Evolutionary conservation across 2,113 vertebrate genomes (phyloP).

Genomic region (Passer domesticus): DNA sequence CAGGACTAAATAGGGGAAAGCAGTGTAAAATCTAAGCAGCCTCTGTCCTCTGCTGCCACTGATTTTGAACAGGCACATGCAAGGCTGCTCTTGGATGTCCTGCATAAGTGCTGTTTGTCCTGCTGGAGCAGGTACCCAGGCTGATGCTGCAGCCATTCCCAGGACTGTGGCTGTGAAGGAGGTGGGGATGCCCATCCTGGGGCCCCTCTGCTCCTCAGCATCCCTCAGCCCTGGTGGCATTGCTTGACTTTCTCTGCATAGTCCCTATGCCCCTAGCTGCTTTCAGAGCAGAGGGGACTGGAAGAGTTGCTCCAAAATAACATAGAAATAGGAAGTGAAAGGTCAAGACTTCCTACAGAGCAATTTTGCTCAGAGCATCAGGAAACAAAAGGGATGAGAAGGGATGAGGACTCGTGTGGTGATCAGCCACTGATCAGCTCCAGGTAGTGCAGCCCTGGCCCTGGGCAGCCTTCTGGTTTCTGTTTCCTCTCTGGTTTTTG

Average conservation of each 20-base stretch:
- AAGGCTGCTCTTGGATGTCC: neutral
- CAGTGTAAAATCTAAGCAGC: neutral
- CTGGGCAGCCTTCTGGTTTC: neutral
- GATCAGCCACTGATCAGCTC: neutral
- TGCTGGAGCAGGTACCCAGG: neutral
- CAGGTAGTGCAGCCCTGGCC: neutral
- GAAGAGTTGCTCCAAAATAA: neutral
- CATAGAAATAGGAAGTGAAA: neutral
- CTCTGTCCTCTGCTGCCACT: neutral
- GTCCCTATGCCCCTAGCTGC: neutral
- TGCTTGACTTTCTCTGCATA: neutral
- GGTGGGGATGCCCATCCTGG: neutral
- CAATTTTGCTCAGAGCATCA: neutral
- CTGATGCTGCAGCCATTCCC: neutral
- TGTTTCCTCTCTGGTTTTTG: neutral
- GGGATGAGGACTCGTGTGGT: fast-evolving
- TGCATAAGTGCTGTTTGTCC: neutral
- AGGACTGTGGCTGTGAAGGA: neutral
- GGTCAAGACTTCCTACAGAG: neutral
- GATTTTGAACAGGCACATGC: neutral
- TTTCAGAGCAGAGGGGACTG: neutral
- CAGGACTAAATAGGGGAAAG: neutral
- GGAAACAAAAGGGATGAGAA: neutral
- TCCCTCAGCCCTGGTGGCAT: neutral
- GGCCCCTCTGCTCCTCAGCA: neutral